Evolutionary conservation across 2,888 invertebrate species (phyloP).

Genomic region (Frankliniella fusca): DNA sequence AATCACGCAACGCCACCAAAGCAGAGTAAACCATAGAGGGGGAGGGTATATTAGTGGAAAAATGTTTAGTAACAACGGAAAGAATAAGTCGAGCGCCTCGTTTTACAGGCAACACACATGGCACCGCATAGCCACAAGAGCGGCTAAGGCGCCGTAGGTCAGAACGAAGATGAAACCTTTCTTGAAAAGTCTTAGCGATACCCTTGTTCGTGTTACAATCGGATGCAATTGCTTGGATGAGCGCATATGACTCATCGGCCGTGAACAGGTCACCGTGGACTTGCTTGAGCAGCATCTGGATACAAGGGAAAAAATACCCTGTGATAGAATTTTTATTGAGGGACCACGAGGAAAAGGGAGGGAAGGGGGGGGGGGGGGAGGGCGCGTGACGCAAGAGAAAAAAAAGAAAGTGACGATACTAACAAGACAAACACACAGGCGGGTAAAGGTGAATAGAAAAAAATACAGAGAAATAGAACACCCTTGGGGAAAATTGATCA

Average conservation of each 20-base stretch:
- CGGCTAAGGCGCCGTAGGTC: too few species aligned
- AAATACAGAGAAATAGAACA: too few species aligned
- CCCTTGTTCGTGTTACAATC: too few species aligned
- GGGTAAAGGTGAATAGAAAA: too few species aligned
- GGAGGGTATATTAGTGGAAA: neutral
- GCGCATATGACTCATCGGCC: neutral
- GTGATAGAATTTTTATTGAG: too few species aligned
- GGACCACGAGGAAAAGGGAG: too few species aligned
- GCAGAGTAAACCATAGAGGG: neutral
- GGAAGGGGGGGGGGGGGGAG: too few species aligned
- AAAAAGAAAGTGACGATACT: too few species aligned
- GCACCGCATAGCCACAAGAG: neutral
- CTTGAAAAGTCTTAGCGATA: neutral
- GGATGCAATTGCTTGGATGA: neutral
- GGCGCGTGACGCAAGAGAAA: too few species aligned
- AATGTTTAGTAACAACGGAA: neutral
- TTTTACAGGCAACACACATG: neutral
- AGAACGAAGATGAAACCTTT: neutral
- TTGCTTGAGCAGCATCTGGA: neutral
- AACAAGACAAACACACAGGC: too few species aligned
- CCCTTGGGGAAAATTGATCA: too few species aligned
- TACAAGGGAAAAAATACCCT: neutral
- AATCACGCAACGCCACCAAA: neutral
- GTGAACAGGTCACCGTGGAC: neutral
- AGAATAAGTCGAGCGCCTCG: neutral